phyloP scores from a whole-genome alignment of 1,140 invertebrate species.

The Pseudomyrmex concolor region DNA sequence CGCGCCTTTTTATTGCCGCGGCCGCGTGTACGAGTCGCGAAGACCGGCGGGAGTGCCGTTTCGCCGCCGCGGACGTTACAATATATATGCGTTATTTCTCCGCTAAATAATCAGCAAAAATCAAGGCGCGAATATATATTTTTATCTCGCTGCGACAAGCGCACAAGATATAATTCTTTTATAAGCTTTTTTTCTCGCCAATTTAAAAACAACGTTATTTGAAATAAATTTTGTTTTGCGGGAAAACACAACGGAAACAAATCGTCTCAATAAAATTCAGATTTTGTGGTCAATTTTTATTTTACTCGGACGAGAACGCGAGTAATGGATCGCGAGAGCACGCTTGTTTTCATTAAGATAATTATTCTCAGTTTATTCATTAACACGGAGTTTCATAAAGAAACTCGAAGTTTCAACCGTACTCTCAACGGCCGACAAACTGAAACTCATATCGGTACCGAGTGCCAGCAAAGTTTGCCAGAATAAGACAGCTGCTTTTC shows the following conservation, averaged over 20 bases:
- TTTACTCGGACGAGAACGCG: not conserved
- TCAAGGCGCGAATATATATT: not conserved
- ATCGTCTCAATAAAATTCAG: no score
- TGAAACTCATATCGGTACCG: conserved; percentile 68
- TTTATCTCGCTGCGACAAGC: not conserved
- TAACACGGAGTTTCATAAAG: conserved; percentile 28
- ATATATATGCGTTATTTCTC: conserved; percentile 36
- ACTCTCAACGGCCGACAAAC: conserved; percentile 65
- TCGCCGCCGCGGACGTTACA: no score
- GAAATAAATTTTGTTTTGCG: no score
- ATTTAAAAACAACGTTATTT: not conserved
- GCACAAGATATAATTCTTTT: not conserved
- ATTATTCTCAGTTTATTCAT: conserved; percentile 4
- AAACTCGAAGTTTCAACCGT: conserved; percentile 22
- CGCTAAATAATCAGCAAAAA: conserved; percentile 6
- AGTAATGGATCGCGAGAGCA: not conserved
- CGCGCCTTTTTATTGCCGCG: no score
- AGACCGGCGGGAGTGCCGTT: no score
- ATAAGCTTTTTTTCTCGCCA: not conserved
- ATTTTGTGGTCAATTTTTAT: not conserved
- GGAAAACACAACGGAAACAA: no score
- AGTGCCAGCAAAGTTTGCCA: conserved; percentile 82
- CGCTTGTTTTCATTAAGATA: not conserved
- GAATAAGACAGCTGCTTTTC: conserved; percentile 81
- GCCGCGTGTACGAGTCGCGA: no score